Base-by-base conservation (phyloP, 2,888 invertebrate genomes). In the Colletes collaris region DNA sequence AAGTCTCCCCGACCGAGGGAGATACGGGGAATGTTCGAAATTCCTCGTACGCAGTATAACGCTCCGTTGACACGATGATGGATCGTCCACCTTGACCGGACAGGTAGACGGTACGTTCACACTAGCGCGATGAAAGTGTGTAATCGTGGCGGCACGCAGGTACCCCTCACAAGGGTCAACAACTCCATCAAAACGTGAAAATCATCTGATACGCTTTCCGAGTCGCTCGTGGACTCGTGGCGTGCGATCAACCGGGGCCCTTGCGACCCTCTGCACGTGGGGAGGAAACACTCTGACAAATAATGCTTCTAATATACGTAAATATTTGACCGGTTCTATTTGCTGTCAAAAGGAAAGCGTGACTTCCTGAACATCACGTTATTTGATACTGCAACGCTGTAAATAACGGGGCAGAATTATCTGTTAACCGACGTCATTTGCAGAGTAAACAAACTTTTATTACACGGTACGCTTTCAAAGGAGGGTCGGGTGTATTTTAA, bases 11-110 rank as follows among this genome's bases (percentile, higher is more conserved):
- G 44, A 10, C 13, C 49, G 69, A 16, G 46, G 58, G 40, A 62
- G 65, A 65, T 68, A 74, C 37, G 56, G 78, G 69, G 66, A 82
- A 82, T 60, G 69, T 76, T 81, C 63, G 74, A 85, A 84, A 79
- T 84, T 65, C 79, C 69, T 79, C 68, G 64, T 79, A 72, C 53
- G 76, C 63, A 66, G 64, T 71, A 69, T 86, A 84, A 91, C 90
- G 87, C 88, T 86, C 87, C 87, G 92, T 89, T 90, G 91, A 92
- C 91, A 90, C 87, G 89, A 91, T 92, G 92, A 92, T 92, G 90
- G 91, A 92, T 92, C 89, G 88, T 82, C 84, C 80, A 87, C 86
- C 87, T 87, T 84, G 85, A 81, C 68, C 85, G 81, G 84, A 84
- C 86, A 85, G 86, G 86, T 86, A 86, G 86, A 87, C 85, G 79